Conservation (phyloP, 2,797 vertebrate species). For the Carduelis carduelis region DNA sequence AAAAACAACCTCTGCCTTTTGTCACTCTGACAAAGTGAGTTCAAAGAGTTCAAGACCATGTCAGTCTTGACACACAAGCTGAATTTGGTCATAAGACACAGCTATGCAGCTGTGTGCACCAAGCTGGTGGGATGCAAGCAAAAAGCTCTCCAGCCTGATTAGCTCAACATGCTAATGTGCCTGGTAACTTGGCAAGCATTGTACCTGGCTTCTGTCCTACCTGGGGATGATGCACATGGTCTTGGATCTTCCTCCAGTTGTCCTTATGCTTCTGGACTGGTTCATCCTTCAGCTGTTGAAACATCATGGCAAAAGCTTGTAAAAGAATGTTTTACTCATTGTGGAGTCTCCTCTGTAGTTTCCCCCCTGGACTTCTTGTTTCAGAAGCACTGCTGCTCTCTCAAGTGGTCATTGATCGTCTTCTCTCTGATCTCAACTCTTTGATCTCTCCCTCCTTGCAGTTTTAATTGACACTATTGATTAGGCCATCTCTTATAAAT, state of each 20-base stretch:
- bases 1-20: not conserved
- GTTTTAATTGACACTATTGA: not conserved
- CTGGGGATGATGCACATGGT: rapidly evolving
- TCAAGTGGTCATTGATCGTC: not conserved
- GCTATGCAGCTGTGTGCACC: rapidly evolving
- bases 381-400: not conserved
- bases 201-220: not conserved
- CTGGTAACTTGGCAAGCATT: not conserved
- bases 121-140: not conserved
- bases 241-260: not conserved
- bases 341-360: not conserved
- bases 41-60: not conserved
- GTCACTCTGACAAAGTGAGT: not conserved
- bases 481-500: not conserved
- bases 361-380: not conserved
- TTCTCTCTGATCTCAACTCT: not conserved
- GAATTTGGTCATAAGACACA: not conserved
- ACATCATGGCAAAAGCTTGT: not conserved
- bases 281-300: not conserved
- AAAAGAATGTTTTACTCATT: not conserved
- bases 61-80: not conserved
- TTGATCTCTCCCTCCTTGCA: not conserved
- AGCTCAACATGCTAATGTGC: rapidly evolving
- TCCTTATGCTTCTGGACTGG: not conserved
- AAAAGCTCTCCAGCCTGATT: not conserved